A percentile compares a stretch with the other conserved stretches of the same genome.
phyloP scores from a whole-genome alignment of 2,797 vertebrate genomes.

The Hippopotamyrus pictus region DNA sequence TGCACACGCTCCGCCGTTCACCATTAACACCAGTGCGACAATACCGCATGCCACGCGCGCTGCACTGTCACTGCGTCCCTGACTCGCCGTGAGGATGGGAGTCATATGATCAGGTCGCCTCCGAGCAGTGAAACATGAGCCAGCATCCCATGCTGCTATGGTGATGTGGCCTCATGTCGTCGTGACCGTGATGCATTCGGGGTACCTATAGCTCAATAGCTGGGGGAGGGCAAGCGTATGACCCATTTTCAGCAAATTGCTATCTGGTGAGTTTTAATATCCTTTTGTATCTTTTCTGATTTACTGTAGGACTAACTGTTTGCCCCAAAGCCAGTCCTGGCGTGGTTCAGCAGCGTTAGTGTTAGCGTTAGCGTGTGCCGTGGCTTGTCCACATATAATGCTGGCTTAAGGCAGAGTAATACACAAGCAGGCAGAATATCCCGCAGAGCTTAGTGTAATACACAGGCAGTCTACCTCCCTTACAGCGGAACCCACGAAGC shows the following conservation, averaged over 20 bases:
- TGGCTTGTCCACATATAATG: not conserved
- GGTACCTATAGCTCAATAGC: not conserved
- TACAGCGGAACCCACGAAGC: not conserved
- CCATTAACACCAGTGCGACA: slow-evolving; percentile 27
- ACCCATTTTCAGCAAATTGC: not conserved
- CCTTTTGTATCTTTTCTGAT: not conserved
- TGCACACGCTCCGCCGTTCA: not conserved
- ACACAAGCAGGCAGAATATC: not conserved
- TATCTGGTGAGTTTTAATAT: not conserved
- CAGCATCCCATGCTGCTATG: not conserved
- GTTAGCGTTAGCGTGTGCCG: not conserved
- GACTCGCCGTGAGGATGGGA: not conserved
- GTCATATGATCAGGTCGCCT: not conserved
- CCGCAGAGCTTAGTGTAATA: not conserved
- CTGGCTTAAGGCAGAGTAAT: not conserved
- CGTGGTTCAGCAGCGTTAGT: not conserved
- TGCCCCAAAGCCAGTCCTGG: not conserved
- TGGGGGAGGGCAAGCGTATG: not conserved
- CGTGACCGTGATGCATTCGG: not conserved
- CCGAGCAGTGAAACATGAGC: not conserved
- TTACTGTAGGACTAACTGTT: not conserved
- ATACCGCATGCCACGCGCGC: not conserved
- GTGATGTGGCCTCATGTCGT: not conserved
- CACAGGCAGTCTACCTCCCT: not conserved
- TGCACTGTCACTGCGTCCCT: not conserved